Evolutionary conservation across 2,113 vertebrate species (phyloP).

Genomic region (Hystrix brachyura): DNA sequence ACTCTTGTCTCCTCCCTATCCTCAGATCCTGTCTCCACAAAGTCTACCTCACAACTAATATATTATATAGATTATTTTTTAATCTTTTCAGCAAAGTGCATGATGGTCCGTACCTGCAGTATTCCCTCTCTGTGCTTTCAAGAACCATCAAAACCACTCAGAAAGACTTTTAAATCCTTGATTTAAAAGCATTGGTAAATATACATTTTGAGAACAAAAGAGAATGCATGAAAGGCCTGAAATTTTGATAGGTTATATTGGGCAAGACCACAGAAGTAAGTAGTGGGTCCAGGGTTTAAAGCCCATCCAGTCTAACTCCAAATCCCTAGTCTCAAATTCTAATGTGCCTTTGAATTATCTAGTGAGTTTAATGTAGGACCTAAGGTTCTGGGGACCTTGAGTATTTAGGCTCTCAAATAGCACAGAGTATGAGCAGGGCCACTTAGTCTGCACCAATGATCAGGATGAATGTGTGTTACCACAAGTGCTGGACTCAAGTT

Average conservation of each 20-base stretch:
- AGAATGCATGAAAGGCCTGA: neutral
- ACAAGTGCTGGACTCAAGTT: rapidly evolving
- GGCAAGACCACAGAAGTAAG: neutral
- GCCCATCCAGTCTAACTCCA: neutral
- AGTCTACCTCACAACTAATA: neutral
- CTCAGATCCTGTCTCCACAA: neutral
- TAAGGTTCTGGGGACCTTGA: neutral
- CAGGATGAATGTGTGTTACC: neutral
- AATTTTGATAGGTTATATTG: neutral
- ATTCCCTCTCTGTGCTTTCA: neutral
- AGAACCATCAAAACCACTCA: constrained; percentile 20
- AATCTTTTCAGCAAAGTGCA: neutral
- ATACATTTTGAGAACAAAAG: neutral
- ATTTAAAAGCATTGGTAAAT: neutral
- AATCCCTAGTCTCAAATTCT: neutral
- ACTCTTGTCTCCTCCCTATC: neutral
- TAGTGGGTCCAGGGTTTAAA: neutral
- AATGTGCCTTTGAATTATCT: neutral
- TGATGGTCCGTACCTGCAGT: neutral
- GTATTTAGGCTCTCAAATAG: neutral
- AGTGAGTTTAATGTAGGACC: neutral
- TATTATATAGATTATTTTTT: neutral
- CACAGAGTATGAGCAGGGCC: neutral
- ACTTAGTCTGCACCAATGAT: neutral
- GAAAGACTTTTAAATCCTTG: constrained; percentile 16